Base-by-base conservation (phyloP, 2,113 vertebrate genomes). In the Neoarius graeffei region DNA sequence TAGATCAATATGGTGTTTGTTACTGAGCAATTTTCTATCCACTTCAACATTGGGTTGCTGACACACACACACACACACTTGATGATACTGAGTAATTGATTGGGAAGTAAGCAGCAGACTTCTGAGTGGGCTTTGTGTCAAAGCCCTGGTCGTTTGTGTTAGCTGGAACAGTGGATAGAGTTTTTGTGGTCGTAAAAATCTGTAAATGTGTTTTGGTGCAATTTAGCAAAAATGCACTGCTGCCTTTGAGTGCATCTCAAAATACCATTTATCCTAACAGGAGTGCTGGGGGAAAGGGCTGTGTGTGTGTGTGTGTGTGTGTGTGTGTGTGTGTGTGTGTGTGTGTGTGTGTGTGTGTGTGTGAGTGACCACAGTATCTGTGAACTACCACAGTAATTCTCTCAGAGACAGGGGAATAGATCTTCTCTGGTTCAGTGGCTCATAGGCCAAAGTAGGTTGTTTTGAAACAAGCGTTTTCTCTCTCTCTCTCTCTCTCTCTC, bases 351-450 rank as follows among this genome's bases (percentile, higher is more conserved):
- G 30, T 73, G 69, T 42, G 69, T 42, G 30, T 19, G 30, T 19
- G 35, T 23, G 42, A 4, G 74, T 20, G 74, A 52, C 74, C 48
- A 6, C 74, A 77, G 5, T 77, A 77, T n/a, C 81, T 25, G 59
- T 48, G 7, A 30, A 50, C 20, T 52, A 30, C 25, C 48, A 76
- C 6, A 79, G 42, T 52, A 79, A 69, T 50, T 23, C 69, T 86
- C 59, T 35, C 30, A 73, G 83, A 84, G 48, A 69, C 48, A 84
- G 48, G 30, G 27, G 62, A 77, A 64, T 79, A 64, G 57, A 67
- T 79, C 4, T 86, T 74, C 69, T 77, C 57, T 66, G 71, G 1
- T 86, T 64, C 84, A 77, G 23, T 76, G 69, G 69, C 35, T 85
- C 27, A 30, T 42, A 85, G 73, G 69, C 84, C 30, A 62, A 85